These are phyloP conservation scores for Rhyacophila evoluta DNA, from an alignment of 2,888 invertebrate species.

Conservation along the genomic window DNA sequence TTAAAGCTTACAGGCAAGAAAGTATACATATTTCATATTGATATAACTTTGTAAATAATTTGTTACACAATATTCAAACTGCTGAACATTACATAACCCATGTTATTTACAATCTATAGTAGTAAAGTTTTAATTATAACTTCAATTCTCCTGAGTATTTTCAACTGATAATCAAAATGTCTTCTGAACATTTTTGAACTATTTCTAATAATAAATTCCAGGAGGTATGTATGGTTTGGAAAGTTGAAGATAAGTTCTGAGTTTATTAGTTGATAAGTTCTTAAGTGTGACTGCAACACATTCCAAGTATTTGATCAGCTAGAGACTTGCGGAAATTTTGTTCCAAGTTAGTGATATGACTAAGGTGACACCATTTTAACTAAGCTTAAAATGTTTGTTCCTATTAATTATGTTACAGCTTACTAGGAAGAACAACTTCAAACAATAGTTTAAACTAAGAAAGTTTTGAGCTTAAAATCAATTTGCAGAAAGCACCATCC, in stretches of 20 bases:
- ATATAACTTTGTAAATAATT: too few species aligned
- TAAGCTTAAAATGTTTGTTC: too few species aligned
- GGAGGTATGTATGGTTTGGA: neutral
- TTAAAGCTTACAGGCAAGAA: too few species aligned
- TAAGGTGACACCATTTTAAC: neutral
- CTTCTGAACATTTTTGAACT: conserved; percentile 13
- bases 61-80: too few species aligned
- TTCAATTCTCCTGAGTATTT: neutral
- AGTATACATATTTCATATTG: too few species aligned
- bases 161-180: neutral
- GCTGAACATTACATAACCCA: too few species aligned
- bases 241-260: neutral
- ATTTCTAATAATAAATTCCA: neutral
- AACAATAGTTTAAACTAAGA: too few species aligned
- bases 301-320: conserved; percentile 22
- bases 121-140: neutral
- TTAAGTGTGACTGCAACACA: conserved; percentile 7
- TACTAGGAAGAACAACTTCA: too few species aligned
- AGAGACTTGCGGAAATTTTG: conserved; percentile 6
- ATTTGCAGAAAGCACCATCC: too few species aligned
- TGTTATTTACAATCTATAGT: too few species aligned
- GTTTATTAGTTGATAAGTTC: conserved; percentile 22
- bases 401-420: too few species aligned
- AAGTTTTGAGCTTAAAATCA: too few species aligned
- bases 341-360: neutral